Evolutionary conservation across 92 coral and sea anemone species (phyloP).

Genomic region (Metridium senile): DNA sequence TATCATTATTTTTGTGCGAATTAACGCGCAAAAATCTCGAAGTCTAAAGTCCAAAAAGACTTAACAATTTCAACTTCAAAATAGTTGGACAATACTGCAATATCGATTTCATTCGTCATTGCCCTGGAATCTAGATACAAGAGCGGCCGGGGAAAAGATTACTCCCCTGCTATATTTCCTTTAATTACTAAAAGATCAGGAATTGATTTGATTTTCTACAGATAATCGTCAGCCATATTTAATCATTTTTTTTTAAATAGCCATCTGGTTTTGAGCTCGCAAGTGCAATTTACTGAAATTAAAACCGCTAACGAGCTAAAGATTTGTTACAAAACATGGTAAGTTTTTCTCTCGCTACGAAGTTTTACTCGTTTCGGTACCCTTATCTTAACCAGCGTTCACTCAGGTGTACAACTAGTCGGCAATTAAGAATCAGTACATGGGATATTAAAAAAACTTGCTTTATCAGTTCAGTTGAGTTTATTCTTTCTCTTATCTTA

Average conservation of each 20-base stretch:
- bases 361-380: conserved; percentile 1
- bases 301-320: conserved; percentile 62
- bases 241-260: neutral
- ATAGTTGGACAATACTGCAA: too few relatives aligned
- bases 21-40: too few relatives aligned
- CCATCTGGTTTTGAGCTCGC: conserved; percentile 14
- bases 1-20: too few relatives aligned
- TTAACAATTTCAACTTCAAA: too few relatives aligned
- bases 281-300: conserved; percentile 35
- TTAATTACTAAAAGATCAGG: too few relatives aligned
- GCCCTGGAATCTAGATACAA: too few relatives aligned
- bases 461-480: neutral
- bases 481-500: neutral
- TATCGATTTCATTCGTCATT: too few relatives aligned
- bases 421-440: conserved; percentile 2
- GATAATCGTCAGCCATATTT: too few relatives aligned
- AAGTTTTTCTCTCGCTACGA: conserved; percentile 2
- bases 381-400: conserved; percentile 29
- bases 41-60: too few relatives aligned
- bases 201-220: too few relatives aligned
- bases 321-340: conserved; percentile 17
- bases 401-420: neutral
- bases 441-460: conserved; percentile 30
- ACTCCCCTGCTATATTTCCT: too few relatives aligned
- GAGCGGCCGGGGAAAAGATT: too few relatives aligned